Conservation (phyloP, 1,140 invertebrate species). For the Harpegnathos saltator region DNA sequence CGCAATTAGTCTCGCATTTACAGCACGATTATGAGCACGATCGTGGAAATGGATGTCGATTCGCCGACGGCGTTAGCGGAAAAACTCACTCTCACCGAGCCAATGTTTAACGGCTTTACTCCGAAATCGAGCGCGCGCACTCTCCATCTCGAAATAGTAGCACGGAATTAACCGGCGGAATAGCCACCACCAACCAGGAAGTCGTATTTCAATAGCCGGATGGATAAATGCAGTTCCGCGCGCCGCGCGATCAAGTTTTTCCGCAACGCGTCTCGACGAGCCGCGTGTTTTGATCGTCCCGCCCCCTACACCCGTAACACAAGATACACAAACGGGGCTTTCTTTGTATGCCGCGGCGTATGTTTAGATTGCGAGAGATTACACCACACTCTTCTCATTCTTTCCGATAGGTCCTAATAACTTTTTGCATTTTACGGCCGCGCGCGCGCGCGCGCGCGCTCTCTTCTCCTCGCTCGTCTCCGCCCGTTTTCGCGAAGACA, state of each 20-base stretch:
- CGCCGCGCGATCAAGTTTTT: constrained; percentile 38
- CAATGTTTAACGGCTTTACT: constrained; percentile 25
- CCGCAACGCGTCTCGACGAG: background rate
- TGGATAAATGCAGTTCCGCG: constrained; percentile 30
- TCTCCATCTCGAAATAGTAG: constrained; percentile 45
- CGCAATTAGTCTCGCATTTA: background rate
- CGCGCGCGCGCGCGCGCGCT: too few relatives aligned
- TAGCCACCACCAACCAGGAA: constrained; percentile 33
- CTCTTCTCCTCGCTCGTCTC: too few relatives aligned
- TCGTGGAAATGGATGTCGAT: constrained; percentile 9
- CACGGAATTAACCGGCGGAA: constrained; percentile 53
- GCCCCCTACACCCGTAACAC: background rate
- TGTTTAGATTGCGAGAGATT: constrained; percentile 4
- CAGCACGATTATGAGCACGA: background rate
- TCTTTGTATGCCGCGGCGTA: background rate
- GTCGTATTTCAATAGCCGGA: constrained; percentile 46
- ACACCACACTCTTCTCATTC: too few relatives aligned
- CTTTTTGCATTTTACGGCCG: too few relatives aligned
- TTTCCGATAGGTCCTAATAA: too few relatives aligned
- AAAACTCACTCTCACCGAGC: background rate
- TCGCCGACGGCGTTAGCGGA: constrained; percentile 19
- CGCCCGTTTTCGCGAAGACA: too few relatives aligned
- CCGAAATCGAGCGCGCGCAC: background rate
- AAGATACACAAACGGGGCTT: constrained; percentile 36
- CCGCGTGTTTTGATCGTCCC: constrained; percentile 14